These are phyloP conservation scores for Fringilla coelebs DNA, from an alignment of 2,797 vertebrate genomes.

Conservation along the genomic window DNA sequence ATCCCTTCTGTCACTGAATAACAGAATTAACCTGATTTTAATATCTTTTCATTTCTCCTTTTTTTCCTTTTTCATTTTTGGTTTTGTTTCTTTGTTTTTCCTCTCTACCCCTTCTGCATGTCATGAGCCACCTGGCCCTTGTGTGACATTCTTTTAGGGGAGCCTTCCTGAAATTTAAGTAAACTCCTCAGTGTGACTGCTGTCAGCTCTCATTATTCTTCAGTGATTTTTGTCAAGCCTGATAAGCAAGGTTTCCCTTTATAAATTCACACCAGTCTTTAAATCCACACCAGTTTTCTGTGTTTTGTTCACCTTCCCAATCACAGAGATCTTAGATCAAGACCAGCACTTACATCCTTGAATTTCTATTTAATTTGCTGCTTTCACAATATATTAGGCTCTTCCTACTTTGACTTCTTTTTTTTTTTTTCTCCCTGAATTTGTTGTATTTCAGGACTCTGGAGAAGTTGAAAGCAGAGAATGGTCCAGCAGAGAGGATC, in stretches of 20 bases:
- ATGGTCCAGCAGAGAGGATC: neutral
- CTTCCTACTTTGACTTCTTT: neutral
- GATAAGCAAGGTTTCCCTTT: neutral
- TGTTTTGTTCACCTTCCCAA: neutral
- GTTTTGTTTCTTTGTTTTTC: neutral
- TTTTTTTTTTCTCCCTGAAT: fast-evolving
- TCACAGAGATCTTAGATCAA: neutral
- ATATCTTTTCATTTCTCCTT: neutral
- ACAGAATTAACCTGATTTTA: neutral
- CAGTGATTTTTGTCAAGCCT: neutral
- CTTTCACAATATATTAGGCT: neutral
- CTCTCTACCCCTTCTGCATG: neutral
- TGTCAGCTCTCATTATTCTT: neutral
- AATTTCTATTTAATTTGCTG: neutral
- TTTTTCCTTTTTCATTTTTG: too few relatives aligned
- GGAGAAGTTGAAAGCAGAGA: neutral
- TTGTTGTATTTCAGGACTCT: neutral
- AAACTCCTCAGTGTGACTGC: neutral
- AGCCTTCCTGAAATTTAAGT: neutral
- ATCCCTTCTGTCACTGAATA: neutral
- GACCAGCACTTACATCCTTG: neutral
- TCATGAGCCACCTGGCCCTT: neutral
- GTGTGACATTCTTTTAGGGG: neutral
- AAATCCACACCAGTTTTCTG: neutral
- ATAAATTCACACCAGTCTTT: neutral